A percentile compares a stretch with the other conserved stretches of the same genome.
Conservation (phyloP, 2,797 vertebrate species). For the Ptychobarbus kaznakovi region DNA sequence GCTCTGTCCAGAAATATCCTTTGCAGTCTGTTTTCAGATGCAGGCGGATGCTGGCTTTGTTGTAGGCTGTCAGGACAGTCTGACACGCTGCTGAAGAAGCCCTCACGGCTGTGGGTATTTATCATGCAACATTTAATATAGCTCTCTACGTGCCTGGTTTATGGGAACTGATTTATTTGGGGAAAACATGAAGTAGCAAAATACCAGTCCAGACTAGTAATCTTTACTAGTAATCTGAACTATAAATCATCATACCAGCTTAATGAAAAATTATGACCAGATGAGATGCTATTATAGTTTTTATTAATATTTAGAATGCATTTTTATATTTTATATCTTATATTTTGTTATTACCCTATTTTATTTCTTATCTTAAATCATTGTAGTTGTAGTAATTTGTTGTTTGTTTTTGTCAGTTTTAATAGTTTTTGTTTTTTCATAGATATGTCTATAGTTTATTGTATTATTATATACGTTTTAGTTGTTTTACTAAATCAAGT, state of each 20-base stretch:
- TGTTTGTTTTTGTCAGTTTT: background rate
- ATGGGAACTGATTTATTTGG: background rate
- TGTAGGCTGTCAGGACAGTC: conserved; percentile 4
- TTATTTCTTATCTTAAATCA: background rate
- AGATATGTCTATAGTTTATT: no score
- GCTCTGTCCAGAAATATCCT: background rate
- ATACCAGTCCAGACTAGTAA: background rate
- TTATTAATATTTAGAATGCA: background rate
- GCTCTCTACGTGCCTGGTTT: background rate
- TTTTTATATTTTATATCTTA: background rate
- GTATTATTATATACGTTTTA: background rate
- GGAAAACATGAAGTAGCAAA: background rate
- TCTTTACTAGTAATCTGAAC: background rate
- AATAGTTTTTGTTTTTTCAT: no score
- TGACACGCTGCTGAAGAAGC: conserved; percentile 16
- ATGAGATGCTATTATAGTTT: background rate
- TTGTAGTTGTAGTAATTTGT: background rate
- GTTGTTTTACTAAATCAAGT: background rate
- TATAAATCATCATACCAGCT: background rate
- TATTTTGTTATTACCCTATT: background rate
- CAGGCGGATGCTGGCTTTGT: background rate
- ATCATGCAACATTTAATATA: conserved; percentile 3
- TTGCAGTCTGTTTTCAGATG: background rate
- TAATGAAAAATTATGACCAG: background rate
- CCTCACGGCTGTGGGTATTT: background rate